Percentiles rank a stretch among this genome's conserved stretches.
Evolutionary conservation across 2,797 vertebrate genomes (phyloP).

Genomic region (Mus minutoides): DNA sequence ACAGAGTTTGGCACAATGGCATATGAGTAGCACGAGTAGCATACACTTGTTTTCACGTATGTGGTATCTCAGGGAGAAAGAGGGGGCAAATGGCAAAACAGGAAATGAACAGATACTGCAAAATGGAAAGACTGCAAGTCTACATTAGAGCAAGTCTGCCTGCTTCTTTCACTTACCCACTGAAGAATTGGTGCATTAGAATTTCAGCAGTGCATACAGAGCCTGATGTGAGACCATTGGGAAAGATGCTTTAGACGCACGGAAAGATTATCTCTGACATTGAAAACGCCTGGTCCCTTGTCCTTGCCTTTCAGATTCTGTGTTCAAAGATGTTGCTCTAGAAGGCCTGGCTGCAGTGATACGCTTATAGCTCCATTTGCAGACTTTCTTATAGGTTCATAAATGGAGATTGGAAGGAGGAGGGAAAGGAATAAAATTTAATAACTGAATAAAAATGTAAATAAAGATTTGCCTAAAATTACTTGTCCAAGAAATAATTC

Average conservation of each 20-base stretch:
- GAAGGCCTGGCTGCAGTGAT: conserved; percentile 88
- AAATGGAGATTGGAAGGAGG: conserved; percentile 91
- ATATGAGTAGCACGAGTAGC: neutral
- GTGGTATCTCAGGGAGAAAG: neutral
- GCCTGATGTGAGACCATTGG: conserved; percentile 71
- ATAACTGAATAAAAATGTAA: conserved; percentile 99
- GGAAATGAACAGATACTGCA: neutral
- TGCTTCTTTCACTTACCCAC: conserved; percentile 67
- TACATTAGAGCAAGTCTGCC: conserved; percentile 46
- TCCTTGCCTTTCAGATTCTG: conserved; percentile 79
- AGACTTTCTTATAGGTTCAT: conserved; percentile 94
- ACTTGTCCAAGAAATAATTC: conserved; percentile 99
- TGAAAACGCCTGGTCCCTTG: conserved; percentile 79
- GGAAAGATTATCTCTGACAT: conserved; percentile 80
- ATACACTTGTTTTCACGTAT: neutral
- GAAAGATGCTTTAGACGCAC: conserved; percentile 72
- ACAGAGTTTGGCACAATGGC: neutral
- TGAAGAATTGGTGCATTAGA: conserved; percentile 71
- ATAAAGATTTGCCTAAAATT: conserved; percentile 99
- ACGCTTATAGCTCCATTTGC: conserved; percentile 89
- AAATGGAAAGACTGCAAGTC: neutral
- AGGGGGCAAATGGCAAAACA: neutral
- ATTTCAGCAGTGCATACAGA: conserved; percentile 72
- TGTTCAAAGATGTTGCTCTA: conserved; percentile 88
- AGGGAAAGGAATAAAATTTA: conserved; percentile 98